These are phyloP conservation scores for Heliconius charithonia DNA, from an alignment of 2,888 invertebrate species.

Conservation along the genomic window DNA sequence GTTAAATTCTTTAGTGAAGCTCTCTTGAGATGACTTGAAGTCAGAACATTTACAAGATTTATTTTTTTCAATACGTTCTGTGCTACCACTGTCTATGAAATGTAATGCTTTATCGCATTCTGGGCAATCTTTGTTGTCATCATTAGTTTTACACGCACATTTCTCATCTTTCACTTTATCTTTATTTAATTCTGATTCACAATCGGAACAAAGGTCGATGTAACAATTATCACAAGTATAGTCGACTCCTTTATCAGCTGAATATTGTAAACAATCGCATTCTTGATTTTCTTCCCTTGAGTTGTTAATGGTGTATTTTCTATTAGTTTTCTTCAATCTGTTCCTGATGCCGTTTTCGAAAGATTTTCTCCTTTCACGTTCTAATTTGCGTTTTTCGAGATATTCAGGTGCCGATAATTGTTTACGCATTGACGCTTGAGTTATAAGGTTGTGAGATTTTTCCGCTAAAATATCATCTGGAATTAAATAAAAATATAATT, in stretches of 20 bases:
- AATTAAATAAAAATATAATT: conserved; percentile 48
- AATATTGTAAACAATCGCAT: conserved; percentile 72
- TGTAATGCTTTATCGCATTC: conserved; percentile 76
- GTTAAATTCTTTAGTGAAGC: conserved; percentile 73
- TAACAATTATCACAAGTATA: conserved; percentile 78
- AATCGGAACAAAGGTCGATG: conserved; percentile 75
- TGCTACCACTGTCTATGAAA: conserved; percentile 74
- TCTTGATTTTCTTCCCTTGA: conserved; percentile 64
- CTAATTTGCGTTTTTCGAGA: conserved; percentile 91
- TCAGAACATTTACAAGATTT: conserved; percentile 73
- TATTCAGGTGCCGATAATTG: conserved; percentile 95
- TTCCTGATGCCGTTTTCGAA: conserved; percentile 84
- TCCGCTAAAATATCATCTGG: conserved; percentile 86
- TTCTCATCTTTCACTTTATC: conserved; percentile 63
- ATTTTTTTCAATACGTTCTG: conserved; percentile 72
- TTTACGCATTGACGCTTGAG: conserved; percentile 86
- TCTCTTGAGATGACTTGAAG: conserved; percentile 79
- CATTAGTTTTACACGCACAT: conserved; percentile 61
- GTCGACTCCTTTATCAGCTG: conserved; percentile 73
- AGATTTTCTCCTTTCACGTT: conserved; percentile 86
- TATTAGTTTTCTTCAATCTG: conserved; percentile 84
- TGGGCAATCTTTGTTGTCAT: conserved; percentile 64
- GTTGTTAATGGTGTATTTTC: conserved; percentile 66
- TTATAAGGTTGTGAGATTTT: conserved; percentile 81
- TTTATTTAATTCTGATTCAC: conserved; percentile 69